These are phyloP conservation scores for Sminthurides bifidus DNA, from an alignment of 1,140 invertebrate species.

Conservation along the genomic window DNA sequence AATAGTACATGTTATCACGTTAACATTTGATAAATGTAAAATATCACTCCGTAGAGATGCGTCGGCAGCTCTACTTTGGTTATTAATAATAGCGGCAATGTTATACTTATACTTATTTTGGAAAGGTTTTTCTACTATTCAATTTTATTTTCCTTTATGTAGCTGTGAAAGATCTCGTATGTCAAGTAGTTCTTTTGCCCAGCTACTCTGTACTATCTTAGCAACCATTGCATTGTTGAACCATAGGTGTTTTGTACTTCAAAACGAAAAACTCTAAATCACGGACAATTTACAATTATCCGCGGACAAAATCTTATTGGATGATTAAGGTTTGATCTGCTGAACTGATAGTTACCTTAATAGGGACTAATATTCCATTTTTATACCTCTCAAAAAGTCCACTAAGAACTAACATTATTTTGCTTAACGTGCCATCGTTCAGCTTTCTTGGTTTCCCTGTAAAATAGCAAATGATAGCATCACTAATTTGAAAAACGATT, in stretches of 20 bases:
- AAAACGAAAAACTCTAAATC: neutral
- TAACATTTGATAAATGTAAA: too few species aligned
- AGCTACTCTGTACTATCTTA: neutral
- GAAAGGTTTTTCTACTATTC: too few species aligned
- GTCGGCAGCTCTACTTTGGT: too few species aligned
- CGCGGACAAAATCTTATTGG: neutral
- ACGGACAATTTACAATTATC: neutral
- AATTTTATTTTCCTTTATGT: too few species aligned
- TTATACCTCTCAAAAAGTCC: slow-evolving; percentile 15
- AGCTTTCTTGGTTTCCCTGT: slow-evolving; percentile 28
- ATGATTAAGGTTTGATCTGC: neutral
- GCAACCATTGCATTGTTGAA: neutral
- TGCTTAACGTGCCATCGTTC: slow-evolving; percentile 29
- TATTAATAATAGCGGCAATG: too few species aligned
- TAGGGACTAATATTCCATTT: slow-evolving; percentile 4
- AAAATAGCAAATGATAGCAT: neutral
- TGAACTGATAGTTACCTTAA: slow-evolving; percentile 10
- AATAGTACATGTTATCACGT: too few species aligned
- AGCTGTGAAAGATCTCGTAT: too few species aligned
- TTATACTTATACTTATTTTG: too few species aligned
- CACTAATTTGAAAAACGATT: neutral
- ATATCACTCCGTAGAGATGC: too few species aligned
- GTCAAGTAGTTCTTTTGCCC: too few species aligned
- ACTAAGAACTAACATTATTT: slow-evolving; percentile 19
- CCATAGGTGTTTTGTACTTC: neutral